Conservation (phyloP, 2,888 invertebrate species). For the Euzophera pinguis region DNA sequence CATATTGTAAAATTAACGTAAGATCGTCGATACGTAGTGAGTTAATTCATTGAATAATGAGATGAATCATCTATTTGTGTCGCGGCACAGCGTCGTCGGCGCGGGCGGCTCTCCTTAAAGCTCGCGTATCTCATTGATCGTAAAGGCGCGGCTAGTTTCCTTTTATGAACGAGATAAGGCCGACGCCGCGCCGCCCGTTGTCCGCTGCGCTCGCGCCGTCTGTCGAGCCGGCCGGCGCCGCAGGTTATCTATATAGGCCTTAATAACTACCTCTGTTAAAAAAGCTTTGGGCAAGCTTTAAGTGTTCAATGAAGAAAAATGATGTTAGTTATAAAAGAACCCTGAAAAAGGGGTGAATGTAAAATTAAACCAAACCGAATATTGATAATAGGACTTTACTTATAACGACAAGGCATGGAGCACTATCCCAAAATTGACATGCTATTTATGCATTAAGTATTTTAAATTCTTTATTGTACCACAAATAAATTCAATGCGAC, state of each 20-base stretch:
- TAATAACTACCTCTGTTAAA: neutral
- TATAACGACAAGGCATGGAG: no score
- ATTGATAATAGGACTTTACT: no score
- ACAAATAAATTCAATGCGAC: no score
- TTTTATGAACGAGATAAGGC: conserved; percentile 68
- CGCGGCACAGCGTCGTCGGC: conserved; percentile 34
- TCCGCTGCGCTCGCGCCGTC: conserved; percentile 11
- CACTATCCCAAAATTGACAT: no score
- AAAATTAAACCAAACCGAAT: no score
- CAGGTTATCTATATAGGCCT: conserved; percentile 27
- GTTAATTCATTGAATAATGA: conserved; percentile 28
- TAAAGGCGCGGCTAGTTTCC: conserved; percentile 70
- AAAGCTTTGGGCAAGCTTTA: no score
- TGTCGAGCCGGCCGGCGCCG: conserved; percentile 25
- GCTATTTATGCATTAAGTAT: no score
- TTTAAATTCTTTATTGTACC: no score
- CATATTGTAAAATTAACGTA: conserved; percentile 2
- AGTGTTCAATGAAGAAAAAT: no score
- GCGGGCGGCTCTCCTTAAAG: conserved; percentile 46
- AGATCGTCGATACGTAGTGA: conserved; percentile 16
- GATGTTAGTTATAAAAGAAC: no score
- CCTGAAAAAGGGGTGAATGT: no score
- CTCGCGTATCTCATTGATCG: conserved; percentile 49
- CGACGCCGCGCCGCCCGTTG: conserved; percentile 39
- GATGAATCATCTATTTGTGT: conserved; percentile 42